A percentile compares a stretch with the other conserved stretches of the same genome.
Evolutionary conservation across 2,888 invertebrate species (phyloP).

Genomic region (Pemphredon lugubris): DNA sequence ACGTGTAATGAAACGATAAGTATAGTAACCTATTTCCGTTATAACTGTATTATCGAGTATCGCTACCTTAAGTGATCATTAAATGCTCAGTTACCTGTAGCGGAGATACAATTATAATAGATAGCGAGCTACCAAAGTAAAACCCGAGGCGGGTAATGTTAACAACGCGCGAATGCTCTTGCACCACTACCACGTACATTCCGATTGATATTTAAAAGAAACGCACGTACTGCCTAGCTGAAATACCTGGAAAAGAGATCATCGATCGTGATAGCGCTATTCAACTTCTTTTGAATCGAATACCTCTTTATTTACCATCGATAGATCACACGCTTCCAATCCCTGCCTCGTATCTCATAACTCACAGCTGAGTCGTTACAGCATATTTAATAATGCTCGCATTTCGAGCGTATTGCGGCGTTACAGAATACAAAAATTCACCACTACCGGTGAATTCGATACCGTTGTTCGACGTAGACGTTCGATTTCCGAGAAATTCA

Average conservation of each 20-base stretch:
- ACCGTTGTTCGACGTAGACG: neutral
- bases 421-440: neutral
- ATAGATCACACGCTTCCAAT: constrained; percentile 56
- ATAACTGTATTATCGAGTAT: constrained; percentile 52
- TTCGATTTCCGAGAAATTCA: constrained; percentile 2
- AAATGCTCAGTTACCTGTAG: constrained; percentile 43
- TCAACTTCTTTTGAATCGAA: constrained; percentile 44
- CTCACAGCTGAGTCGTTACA: constrained; percentile 42
- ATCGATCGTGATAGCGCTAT: constrained; percentile 55
- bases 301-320: constrained; percentile 58
- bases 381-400: constrained; percentile 48
- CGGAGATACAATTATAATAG: constrained; percentile 43
- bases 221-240: constrained; percentile 42
- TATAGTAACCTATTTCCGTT: constrained; percentile 21
- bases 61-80: constrained; percentile 54
- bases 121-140: constrained; percentile 13
- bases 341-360: constrained; percentile 50
- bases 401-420: neutral
- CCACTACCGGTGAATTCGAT: neutral
- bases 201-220: constrained; percentile 37
- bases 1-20: constrained; percentile 18
- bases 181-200: constrained; percentile 21
- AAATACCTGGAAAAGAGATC: constrained; percentile 53
- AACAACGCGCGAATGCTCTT: constrained; percentile 36
- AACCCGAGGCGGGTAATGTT: constrained; percentile 26